These are phyloP conservation scores for Linnaemya tessellans DNA, from an alignment of 2,888 invertebrate genomes.

Conservation along the genomic window DNA sequence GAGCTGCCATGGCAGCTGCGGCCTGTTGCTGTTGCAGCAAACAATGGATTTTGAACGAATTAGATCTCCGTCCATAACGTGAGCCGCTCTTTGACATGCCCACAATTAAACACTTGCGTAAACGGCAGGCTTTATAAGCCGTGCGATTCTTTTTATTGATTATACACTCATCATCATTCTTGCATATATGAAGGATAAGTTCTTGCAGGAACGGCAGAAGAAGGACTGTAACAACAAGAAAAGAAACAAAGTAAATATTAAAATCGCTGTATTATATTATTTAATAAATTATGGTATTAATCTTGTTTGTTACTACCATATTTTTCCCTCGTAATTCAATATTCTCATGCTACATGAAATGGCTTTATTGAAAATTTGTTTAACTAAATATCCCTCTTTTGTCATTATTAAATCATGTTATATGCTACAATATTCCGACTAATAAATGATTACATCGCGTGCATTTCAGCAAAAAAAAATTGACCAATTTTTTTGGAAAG, in stretches of 20 bases:
- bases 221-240: conserved; percentile 90
- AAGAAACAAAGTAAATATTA: neutral
- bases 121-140: conserved; percentile 96
- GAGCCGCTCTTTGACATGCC: conserved; percentile 98
- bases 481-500: too few species aligned
- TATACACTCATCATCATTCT: conserved; percentile 95
- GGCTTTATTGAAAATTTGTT: conserved; percentile 35
- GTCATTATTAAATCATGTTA: conserved; percentile 70
- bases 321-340: neutral
- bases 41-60: conserved; percentile 98
- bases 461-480: too few species aligned
- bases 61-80: conserved; percentile 94
- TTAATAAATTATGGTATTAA: conserved; percentile 63
- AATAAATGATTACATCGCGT: conserved; percentile 59
- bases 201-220: conserved; percentile 97
- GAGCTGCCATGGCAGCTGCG: conserved; percentile 82
- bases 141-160: conserved; percentile 97
- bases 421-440: conserved; percentile 54
- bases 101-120: conserved; percentile 94
- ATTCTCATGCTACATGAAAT: conserved; percentile 24
- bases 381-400: conserved; percentile 66
- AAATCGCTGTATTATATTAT: conserved; percentile 16
- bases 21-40: conserved; percentile 90
- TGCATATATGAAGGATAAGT: conserved; percentile 95
- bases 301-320: conserved; percentile 40